Conservation (phyloP, 1,140 invertebrate species). For the Cydia fagiglandana region DNA sequence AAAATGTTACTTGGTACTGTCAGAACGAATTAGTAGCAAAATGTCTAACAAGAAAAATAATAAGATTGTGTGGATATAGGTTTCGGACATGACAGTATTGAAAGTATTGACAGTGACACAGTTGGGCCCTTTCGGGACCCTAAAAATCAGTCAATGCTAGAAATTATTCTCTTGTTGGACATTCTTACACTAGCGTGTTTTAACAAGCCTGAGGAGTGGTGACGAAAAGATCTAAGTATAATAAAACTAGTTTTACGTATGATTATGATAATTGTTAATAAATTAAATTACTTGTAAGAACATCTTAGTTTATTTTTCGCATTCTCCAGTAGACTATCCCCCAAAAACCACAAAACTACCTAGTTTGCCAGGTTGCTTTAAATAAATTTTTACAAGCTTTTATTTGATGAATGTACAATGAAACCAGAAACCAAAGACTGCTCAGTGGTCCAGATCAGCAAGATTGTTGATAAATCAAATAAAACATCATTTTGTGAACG, state of each 20-base stretch:
- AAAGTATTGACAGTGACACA: too few species aligned
- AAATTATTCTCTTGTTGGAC: not conserved
- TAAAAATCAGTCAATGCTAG: too few species aligned
- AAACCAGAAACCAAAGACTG: too few species aligned
- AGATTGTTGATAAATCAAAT: not conserved
- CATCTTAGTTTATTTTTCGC: not conserved
- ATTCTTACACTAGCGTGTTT: not conserved
- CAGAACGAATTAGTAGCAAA: not conserved
- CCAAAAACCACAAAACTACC: too few species aligned
- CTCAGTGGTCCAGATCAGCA: too few species aligned
- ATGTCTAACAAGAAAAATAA: not conserved
- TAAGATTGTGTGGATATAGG: not conserved
- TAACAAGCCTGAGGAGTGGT: not conserved
- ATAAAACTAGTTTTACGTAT: conserved; percentile 1
- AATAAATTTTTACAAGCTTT: too few species aligned
- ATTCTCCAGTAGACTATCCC: not conserved
- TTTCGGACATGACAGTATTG: too few species aligned
- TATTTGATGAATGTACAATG: too few species aligned
- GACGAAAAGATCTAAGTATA: conserved; percentile 7
- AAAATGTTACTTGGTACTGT: not conserved
- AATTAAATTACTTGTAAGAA: conserved; percentile 7
- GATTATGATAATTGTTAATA: conserved; percentile 16
- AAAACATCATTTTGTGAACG: conserved; percentile 16
- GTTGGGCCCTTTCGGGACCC: too few species aligned
- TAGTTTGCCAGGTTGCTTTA: too few species aligned